Conservation (phyloP, 2,113 vertebrate genomes). For the Vulpes lagopus region DNA sequence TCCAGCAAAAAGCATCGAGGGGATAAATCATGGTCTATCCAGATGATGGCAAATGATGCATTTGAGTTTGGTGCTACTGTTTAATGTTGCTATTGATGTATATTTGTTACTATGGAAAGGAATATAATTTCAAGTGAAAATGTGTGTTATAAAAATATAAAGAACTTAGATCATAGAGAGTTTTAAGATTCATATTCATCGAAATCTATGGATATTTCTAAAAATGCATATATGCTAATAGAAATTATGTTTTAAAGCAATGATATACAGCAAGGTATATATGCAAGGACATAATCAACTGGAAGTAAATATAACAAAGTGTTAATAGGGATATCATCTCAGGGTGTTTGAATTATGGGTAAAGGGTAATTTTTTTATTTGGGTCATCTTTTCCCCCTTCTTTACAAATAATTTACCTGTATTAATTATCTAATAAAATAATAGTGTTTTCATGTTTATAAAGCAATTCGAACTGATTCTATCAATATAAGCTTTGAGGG, state of each 20-base stretch:
- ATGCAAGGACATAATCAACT: not conserved
- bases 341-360: not conserved
- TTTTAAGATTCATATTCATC: not conserved
- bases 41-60: not conserved
- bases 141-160: not conserved
- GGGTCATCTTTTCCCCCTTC: conserved; percentile 23
- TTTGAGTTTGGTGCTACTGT: not conserved
- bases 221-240: not conserved
- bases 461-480: conserved; percentile 63
- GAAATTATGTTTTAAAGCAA: not conserved
- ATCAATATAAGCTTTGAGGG: not conserved
- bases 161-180: not conserved
- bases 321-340: not conserved
- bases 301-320: not conserved
- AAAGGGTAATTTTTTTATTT: conserved; percentile 29
- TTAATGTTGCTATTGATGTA: not conserved
- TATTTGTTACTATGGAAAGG: not conserved
- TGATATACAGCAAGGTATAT: not conserved
- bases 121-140: conserved; percentile 36
- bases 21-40: rapidly evolving
- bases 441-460: conserved; percentile 1
- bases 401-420: conserved; percentile 43
- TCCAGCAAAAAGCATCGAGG: not conserved
- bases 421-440: conserved; percentile 57
- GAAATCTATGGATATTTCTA: not conserved